phyloP scores from a whole-genome alignment of 2,888 invertebrate genomes.

The Cataglyphis rosenhaueri region DNA sequence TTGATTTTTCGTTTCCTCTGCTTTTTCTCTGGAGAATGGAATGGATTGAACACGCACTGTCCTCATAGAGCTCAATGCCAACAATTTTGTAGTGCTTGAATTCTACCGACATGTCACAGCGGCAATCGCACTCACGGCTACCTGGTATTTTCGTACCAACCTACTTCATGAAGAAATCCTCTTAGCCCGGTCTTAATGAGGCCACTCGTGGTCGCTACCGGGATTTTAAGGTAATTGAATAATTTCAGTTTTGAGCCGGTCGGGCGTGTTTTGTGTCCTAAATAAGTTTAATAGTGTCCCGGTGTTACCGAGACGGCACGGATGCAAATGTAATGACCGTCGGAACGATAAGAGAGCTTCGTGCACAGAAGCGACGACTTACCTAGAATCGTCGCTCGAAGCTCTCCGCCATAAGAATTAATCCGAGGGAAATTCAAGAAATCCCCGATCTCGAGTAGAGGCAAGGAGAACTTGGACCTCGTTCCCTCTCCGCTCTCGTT shows the following conservation, averaged over 20 bases:
- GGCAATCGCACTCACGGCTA: conserved; percentile 3
- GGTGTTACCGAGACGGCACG: conserved; percentile 16
- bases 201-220: conserved; percentile 69
- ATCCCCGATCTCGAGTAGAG: conserved; percentile 5
- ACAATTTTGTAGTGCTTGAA: conserved; percentile 1
- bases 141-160: conserved; percentile 40
- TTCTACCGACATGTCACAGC: conserved; percentile 14
- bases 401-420: conserved; percentile 53
- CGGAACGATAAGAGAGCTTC: conserved; percentile 48
- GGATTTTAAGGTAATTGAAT: conserved; percentile 83
- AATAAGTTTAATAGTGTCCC: conserved; percentile 45
- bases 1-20: background rate
- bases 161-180: conserved; percentile 76
- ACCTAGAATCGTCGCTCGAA: conserved; percentile 29
- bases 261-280: conserved; percentile 60
- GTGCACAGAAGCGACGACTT: conserved; percentile 37
- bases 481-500: background rate
- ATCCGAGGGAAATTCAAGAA: conserved; percentile 54
- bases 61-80: conserved; percentile 10
- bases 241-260: conserved; percentile 78
- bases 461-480: background rate
- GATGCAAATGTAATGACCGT: conserved; percentile 65
- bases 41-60: background rate
- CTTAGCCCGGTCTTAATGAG: conserved; percentile 82
- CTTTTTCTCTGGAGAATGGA: background rate